Evolutionary conservation across 1,140 invertebrate species (phyloP), one percentile per base, ranked within the genome.

Genomic region (Microplitis demolitor): DNA sequence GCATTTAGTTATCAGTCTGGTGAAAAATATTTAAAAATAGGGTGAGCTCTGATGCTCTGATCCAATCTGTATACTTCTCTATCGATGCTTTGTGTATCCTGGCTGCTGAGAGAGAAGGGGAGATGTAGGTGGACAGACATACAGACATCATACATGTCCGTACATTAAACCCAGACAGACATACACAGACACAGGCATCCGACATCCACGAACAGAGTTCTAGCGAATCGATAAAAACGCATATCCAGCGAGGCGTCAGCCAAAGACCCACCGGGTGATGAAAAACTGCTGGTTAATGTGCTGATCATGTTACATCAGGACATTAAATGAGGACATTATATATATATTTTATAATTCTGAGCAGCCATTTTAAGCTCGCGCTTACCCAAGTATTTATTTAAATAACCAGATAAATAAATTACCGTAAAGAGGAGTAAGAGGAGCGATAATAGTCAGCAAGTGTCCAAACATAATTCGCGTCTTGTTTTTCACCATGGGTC

Each of bases 201-300:
- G 76, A 78, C 78, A 80, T 81, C 76, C 77, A 39, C 37, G n/a
- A 76, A 58, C 81, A 80, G 82, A 83, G 82, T 83, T 74, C 74
- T 69, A 85, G 39, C 85, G 83, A 87, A 87, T 87, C 86, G 86
- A 87, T 87, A 87, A 87, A 87, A 87, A 87, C 85, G 86, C 86
- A 87, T 87, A 9, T 85, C 86, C 86, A 87, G 31, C 35, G 83
- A 86, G 84, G 84, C 85, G 85, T 83, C 81, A 81, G 85, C 80
- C 84, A 83, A 82, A 86, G 85, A 81, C 78, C 78, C 77, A 74
- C 79, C 80, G 82, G 79, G 81, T 56, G 73, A 72, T 83, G 83
- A 81, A 80, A 80, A 85, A 85, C 84, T 82, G 79, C 81, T 81
- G 82, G 84, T 84, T 84, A 85, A 85, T 87, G 84, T 84, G 84